Evolutionary conservation across 2,113 vertebrate species (phyloP).

Genomic region (Turdus rufiventris): DNA sequence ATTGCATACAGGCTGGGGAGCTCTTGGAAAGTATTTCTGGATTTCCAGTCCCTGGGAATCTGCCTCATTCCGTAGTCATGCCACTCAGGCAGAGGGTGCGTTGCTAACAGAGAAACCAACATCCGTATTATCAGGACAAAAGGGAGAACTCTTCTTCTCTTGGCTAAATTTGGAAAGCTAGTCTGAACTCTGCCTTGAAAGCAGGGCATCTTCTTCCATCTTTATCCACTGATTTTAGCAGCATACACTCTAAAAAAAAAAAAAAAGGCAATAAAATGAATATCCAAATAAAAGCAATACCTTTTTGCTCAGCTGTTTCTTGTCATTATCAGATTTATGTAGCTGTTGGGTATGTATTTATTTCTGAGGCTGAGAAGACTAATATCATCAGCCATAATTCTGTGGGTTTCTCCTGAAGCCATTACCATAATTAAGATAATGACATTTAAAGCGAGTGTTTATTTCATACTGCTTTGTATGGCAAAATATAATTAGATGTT

Average conservation of each 20-base stretch:
- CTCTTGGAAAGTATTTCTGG: not conserved
- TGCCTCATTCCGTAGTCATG: not conserved
- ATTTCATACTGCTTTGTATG: slow-evolving; percentile 45
- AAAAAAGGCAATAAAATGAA: too few relatives aligned
- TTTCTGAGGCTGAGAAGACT: slow-evolving; percentile 37
- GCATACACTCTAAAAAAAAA: not conserved
- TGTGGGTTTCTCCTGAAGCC: slow-evolving; percentile 53
- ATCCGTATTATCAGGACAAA: not conserved
- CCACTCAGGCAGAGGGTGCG: not conserved
- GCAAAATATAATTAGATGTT: slow-evolving; percentile 60
- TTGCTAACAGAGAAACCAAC: not conserved
- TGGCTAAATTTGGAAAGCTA: not conserved
- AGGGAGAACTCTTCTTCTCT: not conserved
- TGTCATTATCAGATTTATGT: not conserved
- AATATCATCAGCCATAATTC: slow-evolving; percentile 57
- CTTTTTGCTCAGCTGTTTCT: slow-evolving; percentile 6
- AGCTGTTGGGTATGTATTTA: slow-evolving; percentile 33
- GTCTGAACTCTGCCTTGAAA: not conserved
- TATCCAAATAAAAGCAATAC: not conserved
- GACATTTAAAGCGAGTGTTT: slow-evolving; percentile 61
- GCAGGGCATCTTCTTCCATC: not conserved
- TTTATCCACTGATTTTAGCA: not conserved
- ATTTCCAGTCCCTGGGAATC: not conserved
- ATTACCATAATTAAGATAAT: slow-evolving; percentile 70
- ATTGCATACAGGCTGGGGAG: not conserved